A percentile compares a stretch with the other conserved stretches of the same genome.
These are phyloP conservation scores for Pterocles orientalis DNA, from an alignment of 2,113 vertebrate genomes.

Conservation along the genomic window DNA sequence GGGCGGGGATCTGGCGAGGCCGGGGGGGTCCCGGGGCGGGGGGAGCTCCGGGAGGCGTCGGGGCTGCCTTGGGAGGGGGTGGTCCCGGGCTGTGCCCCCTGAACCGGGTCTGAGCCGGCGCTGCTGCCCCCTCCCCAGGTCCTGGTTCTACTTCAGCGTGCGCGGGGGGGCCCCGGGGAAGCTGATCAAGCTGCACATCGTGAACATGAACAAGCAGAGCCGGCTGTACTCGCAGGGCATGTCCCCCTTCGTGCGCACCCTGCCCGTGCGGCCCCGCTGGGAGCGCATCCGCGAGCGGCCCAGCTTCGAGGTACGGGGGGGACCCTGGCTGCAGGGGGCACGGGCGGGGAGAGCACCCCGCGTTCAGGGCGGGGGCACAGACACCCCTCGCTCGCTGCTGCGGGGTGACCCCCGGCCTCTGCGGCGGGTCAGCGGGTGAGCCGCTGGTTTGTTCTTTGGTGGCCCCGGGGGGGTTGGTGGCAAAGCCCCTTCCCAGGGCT, in stretches of 20 bases:
- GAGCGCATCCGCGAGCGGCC: slow-evolving; percentile 91
- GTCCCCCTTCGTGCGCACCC: slow-evolving; percentile 89
- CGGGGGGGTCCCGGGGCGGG: too few species aligned
- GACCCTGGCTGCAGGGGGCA: too few species aligned
- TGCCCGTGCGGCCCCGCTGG: slow-evolving; percentile 88
- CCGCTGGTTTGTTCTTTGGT: not conserved
- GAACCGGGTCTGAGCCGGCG: not conserved
- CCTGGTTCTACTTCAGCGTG: slow-evolving; percentile 98
- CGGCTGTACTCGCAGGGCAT: slow-evolving; percentile 97
- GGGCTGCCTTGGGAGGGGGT: too few species aligned
- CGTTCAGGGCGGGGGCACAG: fast-evolving
- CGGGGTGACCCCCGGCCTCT: fast-evolving
- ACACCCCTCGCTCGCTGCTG: fast-evolving
- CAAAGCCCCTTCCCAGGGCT: not conserved
- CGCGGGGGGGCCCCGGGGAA: slow-evolving; percentile 84
- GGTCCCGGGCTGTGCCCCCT: too few species aligned
- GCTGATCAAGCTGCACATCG: slow-evolving; percentile 91
- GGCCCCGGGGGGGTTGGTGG: fast-evolving
- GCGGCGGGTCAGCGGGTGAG: fast-evolving
- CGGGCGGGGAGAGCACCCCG: not conserved
- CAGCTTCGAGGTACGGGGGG: slow-evolving; percentile 80
- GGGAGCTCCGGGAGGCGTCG: too few species aligned
- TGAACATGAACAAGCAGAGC: slow-evolving; percentile 99
- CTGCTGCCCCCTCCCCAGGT: slow-evolving; percentile 72
- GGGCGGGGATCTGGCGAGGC: too few species aligned